A percentile compares a stretch with the other conserved stretches of the same genome.
phyloP scores from a whole-genome alignment of 2,888 invertebrate species.

The Nymphalis urticae region DNA sequence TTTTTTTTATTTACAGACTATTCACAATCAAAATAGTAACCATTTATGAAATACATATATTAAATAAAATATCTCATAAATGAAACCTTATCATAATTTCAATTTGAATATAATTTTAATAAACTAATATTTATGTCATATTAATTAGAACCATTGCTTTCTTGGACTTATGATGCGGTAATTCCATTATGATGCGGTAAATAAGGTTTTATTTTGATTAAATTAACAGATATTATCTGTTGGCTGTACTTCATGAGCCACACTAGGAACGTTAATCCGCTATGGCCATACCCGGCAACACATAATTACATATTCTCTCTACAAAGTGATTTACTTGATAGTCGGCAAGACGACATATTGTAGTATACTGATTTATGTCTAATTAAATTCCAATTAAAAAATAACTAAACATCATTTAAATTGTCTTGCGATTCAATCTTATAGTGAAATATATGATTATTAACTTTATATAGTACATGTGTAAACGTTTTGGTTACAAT shows the following conservation, averaged over 20 bases:
- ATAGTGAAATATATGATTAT: no score
- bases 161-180: no score
- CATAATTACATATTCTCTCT: conserved; percentile 37
- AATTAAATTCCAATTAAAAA: conserved; percentile 31
- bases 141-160: no score
- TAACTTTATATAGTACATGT: no score
- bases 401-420: conserved; percentile 19
- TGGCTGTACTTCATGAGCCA: background rate
- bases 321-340: conserved; percentile 33
- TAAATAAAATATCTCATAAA: no score
- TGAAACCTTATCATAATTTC: no score
- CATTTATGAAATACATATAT: no score
- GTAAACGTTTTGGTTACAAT: no score
- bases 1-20: no score
- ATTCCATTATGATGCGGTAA: background rate
- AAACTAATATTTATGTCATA: no score
- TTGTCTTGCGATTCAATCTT: background rate
- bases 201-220: background rate
- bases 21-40: no score
- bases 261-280: conserved; percentile 13
- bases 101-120: no score
- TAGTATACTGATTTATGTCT: conserved; percentile 28
- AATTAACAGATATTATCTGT: background rate
- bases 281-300: conserved; percentile 19
- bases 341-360: conserved; percentile 25